Percentiles rank a stretch among this genome's conserved stretches.
Conservation (phyloP, 2,797 vertebrate species). For the Sebastes vulpes region DNA sequence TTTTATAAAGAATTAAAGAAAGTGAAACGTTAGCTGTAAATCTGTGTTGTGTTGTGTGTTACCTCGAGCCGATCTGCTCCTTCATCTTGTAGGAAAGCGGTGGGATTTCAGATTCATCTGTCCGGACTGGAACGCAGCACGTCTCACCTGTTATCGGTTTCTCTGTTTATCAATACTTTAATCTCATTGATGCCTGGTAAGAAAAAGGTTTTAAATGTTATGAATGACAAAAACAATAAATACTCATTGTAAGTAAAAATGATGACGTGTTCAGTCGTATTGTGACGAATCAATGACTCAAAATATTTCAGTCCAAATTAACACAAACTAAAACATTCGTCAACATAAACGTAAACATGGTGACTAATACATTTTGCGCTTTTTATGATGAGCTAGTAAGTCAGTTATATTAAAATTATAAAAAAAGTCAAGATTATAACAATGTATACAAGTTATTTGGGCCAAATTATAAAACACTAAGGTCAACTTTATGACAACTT, state of each 20-base stretch:
- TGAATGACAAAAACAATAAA: neutral
- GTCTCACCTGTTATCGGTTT: neutral
- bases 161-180: neutral
- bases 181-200: neutral
- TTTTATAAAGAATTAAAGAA: neutral
- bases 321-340: no score
- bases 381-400: neutral
- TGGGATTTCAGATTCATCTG: neutral
- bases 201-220: neutral
- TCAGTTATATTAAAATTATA: neutral
- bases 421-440: no score
- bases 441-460: no score
- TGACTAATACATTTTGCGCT: no score
- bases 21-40: neutral
- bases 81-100: neutral
- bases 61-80: neutral
- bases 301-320: neutral
- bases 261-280: neutral
- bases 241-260: neutral
- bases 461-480: no score
- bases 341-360: no score
- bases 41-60: neutral
- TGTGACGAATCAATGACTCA: neutral
- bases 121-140: slow-evolving; percentile 4
- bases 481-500: no score